phyloP scores from a whole-genome alignment of 1,140 invertebrate species.

The Lepidurus packardi region DNA sequence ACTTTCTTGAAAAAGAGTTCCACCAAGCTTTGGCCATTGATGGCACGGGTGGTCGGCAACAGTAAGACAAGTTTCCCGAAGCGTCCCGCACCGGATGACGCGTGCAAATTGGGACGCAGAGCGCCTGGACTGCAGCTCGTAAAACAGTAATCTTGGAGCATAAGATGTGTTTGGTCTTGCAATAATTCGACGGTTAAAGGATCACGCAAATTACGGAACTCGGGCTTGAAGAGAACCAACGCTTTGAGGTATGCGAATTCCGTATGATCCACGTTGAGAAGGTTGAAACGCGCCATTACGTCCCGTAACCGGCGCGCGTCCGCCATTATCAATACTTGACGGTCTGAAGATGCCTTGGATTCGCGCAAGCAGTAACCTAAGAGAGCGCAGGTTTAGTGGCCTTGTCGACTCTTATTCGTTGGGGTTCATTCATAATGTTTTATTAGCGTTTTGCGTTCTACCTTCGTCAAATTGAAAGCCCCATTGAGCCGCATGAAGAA shows the following conservation, averaged over 20 bases:
- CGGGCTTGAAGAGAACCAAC: slow-evolving; percentile 71
- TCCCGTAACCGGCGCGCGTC: slow-evolving; percentile 54
- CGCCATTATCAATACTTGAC: slow-evolving; percentile 47
- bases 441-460: slow-evolving; percentile 40
- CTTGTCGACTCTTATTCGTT: background rate
- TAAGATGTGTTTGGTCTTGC: slow-evolving; percentile 70
- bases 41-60: slow-evolving; percentile 55
- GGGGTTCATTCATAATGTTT: slow-evolving; percentile 25
- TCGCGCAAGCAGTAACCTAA: slow-evolving; percentile 44
- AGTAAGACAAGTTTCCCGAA: slow-evolving; percentile 65
- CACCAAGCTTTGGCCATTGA: slow-evolving; percentile 53
- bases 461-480: slow-evolving; percentile 66
- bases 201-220: slow-evolving; percentile 58
- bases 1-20: slow-evolving; percentile 64
- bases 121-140: background rate
- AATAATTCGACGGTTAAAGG: slow-evolving; percentile 58
- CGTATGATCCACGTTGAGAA: slow-evolving; percentile 66
- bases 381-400: slow-evolving; percentile 29
- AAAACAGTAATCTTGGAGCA: slow-evolving; percentile 60
- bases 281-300: slow-evolving; percentile 57
- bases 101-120: slow-evolving; percentile 31
- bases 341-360: slow-evolving; percentile 42
- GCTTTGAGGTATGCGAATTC: slow-evolving; percentile 80
- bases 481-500: slow-evolving; percentile 74
- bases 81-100: slow-evolving; percentile 44